These are phyloP conservation scores for Amazona ochrocephala DNA, from an alignment of 2,797 vertebrate species.

Conservation along the genomic window DNA sequence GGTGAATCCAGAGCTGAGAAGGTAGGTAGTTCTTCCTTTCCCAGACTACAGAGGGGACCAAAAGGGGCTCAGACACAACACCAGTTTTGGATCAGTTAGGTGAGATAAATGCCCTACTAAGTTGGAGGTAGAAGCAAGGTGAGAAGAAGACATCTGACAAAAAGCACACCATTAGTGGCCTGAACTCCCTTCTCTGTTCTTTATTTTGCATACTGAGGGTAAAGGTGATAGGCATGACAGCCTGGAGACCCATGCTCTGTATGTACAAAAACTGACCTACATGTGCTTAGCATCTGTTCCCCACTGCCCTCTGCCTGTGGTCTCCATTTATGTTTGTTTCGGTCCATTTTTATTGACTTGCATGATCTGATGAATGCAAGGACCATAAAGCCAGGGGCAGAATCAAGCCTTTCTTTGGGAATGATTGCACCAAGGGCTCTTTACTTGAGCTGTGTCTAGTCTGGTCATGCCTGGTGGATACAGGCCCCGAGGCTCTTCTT, in stretches of 20 bases:
- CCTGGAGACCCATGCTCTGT: neutral
- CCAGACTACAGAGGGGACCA: no score
- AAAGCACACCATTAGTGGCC: neutral
- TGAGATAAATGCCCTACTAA: neutral
- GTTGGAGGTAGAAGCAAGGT: neutral
- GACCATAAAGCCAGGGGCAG: neutral
- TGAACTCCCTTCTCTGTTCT: neutral
- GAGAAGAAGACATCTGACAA: neutral
- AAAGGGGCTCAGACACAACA: no score
- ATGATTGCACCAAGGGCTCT: neutral
- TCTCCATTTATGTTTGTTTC: neutral
- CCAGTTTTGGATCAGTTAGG: neutral
- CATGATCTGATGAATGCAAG: neutral
- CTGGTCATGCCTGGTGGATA: neutral
- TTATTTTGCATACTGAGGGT: neutral
- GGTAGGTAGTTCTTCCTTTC: no score
- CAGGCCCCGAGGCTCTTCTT: neutral
- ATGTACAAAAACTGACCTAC: neutral
- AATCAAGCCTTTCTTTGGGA: neutral
- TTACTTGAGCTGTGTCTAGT: neutral
- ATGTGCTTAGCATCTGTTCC: neutral
- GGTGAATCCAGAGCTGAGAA: no score
- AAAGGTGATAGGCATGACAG: neutral
- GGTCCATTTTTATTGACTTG: neutral
- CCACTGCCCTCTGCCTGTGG: neutral